phyloP scores from a whole-genome alignment of 2,113 vertebrate species.

The Eulacestoma nigropectus region DNA sequence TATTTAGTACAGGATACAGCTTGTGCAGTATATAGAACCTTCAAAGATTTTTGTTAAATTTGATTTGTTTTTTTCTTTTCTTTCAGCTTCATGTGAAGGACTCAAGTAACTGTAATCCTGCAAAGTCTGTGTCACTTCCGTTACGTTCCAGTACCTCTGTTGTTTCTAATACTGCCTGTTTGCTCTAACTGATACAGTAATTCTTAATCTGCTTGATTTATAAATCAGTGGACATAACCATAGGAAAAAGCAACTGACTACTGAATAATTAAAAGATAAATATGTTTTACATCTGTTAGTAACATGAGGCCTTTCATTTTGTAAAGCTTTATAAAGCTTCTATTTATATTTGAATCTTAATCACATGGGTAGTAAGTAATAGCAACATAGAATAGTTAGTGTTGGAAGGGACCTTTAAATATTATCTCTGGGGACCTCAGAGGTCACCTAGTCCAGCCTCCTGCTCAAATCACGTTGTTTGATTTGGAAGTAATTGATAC shows the following conservation, averaged over 20 bases:
- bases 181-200: not conserved
- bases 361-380: not conserved
- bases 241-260: not conserved
- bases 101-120: not conserved
- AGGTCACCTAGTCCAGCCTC: not conserved
- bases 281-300: not conserved
- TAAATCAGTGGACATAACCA: not conserved
- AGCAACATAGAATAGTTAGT: not conserved
- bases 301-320: not conserved
- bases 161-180: not conserved
- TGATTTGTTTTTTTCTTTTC: not conserved
- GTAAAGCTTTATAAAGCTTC: not conserved
- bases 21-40: not conserved
- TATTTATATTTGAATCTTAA: not conserved
- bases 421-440: not conserved
- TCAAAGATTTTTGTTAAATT: not conserved
- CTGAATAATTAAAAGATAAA: not conserved
- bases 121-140: not conserved
- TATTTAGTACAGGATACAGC: not conserved
- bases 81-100: constrained; percentile 1
- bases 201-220: not conserved
- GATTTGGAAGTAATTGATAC: not conserved
- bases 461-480: not conserved
- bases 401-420: not conserved
- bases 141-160: constrained; percentile 17